Percentiles rank a stretch among this genome's conserved stretches.
These are phyloP conservation scores for Perodicticus potto DNA, from an alignment of 2,797 vertebrate genomes.

Conservation along the genomic window DNA sequence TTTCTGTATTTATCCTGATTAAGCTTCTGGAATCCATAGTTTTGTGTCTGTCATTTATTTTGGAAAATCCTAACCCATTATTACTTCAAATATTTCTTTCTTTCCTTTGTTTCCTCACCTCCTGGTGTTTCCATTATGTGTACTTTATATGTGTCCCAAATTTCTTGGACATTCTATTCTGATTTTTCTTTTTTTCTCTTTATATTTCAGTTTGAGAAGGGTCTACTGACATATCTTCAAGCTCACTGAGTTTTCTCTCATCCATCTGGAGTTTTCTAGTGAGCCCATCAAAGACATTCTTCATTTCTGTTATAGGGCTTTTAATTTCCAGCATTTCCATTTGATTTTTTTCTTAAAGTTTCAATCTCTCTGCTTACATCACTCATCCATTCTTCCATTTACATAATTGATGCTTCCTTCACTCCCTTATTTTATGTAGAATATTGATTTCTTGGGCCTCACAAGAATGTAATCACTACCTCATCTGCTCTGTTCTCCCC, in stretches of 20 bases:
- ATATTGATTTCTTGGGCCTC: no score
- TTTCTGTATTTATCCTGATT: background rate
- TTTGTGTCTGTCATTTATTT: background rate
- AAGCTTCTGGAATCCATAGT: background rate
- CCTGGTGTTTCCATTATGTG: background rate
- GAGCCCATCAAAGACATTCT: background rate
- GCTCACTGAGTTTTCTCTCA: background rate
- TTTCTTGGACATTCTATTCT: background rate
- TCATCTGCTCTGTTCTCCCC: background rate
- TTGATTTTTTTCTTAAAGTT: background rate
- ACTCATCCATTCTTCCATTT: background rate
- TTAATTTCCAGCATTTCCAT: background rate
- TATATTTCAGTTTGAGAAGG: background rate
- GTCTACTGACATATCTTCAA: background rate
- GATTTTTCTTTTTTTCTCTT: background rate
- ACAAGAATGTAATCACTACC: no score
- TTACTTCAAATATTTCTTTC: background rate
- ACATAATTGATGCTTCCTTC: no score
- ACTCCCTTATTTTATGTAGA: no score
- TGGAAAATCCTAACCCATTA: background rate
- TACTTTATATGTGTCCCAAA: background rate
- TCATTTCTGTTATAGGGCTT: background rate
- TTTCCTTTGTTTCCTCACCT: background rate
- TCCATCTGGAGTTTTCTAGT: background rate
- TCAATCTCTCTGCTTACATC: background rate